A percentile compares a stretch with the other conserved stretches of the same genome.
Conservation (phyloP, 92 coral and sea anemone species). For the Micromussa lordhowensis region DNA sequence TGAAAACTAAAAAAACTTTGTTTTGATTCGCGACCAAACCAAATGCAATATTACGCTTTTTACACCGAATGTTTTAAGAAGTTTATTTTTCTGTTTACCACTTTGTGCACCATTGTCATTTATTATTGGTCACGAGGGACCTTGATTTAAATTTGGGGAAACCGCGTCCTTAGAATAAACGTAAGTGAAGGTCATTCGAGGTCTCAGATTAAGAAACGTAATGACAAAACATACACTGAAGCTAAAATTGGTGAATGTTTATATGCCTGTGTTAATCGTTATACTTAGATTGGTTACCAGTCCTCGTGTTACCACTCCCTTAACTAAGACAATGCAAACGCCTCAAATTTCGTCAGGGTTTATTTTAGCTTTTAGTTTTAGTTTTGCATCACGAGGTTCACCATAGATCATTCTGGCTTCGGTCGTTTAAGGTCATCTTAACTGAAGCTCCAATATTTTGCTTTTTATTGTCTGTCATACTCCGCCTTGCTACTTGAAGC, state of each 20-base stretch:
- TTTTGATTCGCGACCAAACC: background rate
- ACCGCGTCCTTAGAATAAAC: background rate
- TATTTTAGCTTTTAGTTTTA: too few relatives aligned
- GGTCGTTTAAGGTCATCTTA: conserved; percentile 7
- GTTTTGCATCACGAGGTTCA: background rate
- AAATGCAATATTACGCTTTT: background rate
- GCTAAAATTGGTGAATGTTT: background rate
- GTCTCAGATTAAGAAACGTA: background rate
- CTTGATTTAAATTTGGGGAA: background rate
- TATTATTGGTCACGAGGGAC: background rate
- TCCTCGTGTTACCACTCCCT: too few relatives aligned
- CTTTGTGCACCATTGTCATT: background rate
- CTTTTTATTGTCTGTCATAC: background rate
- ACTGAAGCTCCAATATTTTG: background rate
- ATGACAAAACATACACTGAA: background rate
- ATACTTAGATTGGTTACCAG: background rate
- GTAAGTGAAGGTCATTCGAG: conserved; percentile 44
- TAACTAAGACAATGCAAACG: too few relatives aligned
- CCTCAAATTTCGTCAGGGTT: background rate
- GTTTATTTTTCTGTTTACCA: background rate
- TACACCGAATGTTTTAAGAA: background rate
- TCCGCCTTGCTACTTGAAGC: background rate
- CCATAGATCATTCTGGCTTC: background rate
- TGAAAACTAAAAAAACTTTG: background rate
- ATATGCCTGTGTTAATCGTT: background rate